These are phyloP conservation scores for Cynodonichthys magdalenae DNA, from an alignment of 2,797 vertebrate species.

Conservation along the genomic window DNA sequence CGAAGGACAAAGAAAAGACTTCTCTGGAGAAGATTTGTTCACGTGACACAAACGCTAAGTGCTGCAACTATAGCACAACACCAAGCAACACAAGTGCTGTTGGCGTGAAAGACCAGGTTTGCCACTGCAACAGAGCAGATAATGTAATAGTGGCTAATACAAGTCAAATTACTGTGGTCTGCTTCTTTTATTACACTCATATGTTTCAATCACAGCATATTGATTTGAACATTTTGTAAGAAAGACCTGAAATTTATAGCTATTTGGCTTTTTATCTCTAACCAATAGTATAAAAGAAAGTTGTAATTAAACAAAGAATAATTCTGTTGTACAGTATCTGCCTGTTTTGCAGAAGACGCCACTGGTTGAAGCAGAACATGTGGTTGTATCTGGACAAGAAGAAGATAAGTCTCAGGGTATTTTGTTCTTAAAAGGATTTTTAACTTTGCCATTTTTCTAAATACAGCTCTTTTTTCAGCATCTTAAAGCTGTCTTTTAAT, in stretches of 20 bases:
- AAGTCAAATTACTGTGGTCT: background rate
- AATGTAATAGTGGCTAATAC: background rate
- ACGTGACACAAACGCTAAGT: constrained; percentile 54
- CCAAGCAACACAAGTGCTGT: constrained; percentile 19
- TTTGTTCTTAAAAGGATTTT: constrained; percentile 28
- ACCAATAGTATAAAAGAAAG: background rate
- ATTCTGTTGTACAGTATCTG: constrained; percentile 10
- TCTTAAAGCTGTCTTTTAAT: background rate
- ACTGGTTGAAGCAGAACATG: constrained; percentile 62
- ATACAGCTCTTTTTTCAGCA: background rate
- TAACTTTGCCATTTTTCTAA: background rate
- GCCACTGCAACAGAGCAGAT: background rate
- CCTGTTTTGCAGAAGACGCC: constrained; percentile 64
- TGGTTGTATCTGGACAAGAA: constrained; percentile 49
- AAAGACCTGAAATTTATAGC: too few species aligned
- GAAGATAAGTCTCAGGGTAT: constrained; percentile 76
- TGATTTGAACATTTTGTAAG: too few species aligned
- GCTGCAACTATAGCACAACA: constrained; percentile 17
- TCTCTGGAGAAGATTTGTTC: constrained; percentile 81
- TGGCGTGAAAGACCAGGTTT: constrained; percentile 54
- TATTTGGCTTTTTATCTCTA: background rate
- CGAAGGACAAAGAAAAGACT: constrained; percentile 76
- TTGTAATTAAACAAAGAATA: background rate
- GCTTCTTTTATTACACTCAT: background rate
- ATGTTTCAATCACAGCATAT: too few species aligned